Percentiles rank a stretch among this genome's conserved stretches.
Conservation (phyloP, 2,113 vertebrate species). For the Ivindomyrus marchei region DNA sequence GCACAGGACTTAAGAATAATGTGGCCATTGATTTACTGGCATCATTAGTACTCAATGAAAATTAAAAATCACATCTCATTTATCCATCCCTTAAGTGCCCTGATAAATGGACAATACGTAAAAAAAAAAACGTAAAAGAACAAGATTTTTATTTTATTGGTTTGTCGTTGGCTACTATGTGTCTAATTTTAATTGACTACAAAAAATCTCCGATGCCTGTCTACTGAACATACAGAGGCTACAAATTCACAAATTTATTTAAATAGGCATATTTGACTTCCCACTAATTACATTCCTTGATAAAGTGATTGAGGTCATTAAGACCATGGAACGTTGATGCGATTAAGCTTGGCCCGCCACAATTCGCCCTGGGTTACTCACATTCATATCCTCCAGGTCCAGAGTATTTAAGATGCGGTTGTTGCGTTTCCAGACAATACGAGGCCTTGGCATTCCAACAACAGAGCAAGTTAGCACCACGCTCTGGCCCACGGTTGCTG, state of each 20-base stretch:
- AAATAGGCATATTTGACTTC: not conserved
- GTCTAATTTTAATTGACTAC: not conserved
- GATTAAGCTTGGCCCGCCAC: not conserved
- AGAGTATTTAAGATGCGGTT: conserved; percentile 77
- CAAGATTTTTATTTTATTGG: not conserved
- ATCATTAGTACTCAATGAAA: conserved; percentile 16
- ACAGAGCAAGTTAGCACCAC: conserved; percentile 79
- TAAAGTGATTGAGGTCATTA: not conserved
- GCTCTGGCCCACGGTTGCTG: conserved; percentile 83
- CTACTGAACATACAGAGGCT: not conserved
- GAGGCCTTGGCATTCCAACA: conserved; percentile 71
- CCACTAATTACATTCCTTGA: not conserved
- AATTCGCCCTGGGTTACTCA: conserved; percentile 57
- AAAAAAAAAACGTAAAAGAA: not conserved
- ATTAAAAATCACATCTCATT: conserved; percentile 14
- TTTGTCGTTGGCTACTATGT: not conserved
- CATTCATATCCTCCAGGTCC: conserved; percentile 91
- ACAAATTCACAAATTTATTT: not conserved
- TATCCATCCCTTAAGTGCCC: not conserved
- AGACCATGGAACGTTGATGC: not conserved
- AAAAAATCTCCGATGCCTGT: not conserved
- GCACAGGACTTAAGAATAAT: not conserved
- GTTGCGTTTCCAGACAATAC: conserved; percentile 89
- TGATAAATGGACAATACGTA: not conserved
- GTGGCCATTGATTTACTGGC: conserved; percentile 10